A percentile compares a stretch with the other conserved stretches of the same genome.
Conservation (phyloP, 2,113 vertebrate species). For the Podilymbus podiceps region DNA sequence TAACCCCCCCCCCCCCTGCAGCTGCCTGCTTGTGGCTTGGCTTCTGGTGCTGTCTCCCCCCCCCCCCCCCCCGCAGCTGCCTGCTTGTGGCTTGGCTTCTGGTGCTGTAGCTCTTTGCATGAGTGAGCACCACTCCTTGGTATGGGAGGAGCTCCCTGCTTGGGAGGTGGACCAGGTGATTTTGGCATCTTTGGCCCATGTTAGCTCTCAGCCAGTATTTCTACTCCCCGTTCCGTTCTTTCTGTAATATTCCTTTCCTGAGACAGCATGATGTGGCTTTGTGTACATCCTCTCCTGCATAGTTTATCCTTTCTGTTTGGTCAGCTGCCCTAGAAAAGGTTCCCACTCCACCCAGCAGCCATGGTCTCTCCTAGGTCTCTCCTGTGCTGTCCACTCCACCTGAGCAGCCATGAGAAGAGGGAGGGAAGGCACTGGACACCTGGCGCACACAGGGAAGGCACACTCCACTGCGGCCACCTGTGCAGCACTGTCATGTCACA, state of each 20-base stretch:
- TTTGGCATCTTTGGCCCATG: not conserved
- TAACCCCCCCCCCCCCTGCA: not conserved
- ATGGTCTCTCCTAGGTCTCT: not conserved
- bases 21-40: not conserved
- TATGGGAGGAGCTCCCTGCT: not conserved
- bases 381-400: not conserved
- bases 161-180: not conserved
- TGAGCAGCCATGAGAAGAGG: not conserved
- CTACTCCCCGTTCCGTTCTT: not conserved
- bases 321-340: not conserved
- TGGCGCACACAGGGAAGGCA: not conserved
- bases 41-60: not conserved
- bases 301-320: not conserved
- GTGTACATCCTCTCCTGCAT: not conserved
- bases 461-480: not conserved
- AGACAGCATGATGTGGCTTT: not conserved
- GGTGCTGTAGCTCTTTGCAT: not conserved
- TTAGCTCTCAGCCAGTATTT: not conserved
- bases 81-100: not conserved
- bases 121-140: not conserved
- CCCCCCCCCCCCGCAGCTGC: not conserved
- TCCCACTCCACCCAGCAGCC: not conserved
- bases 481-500: not conserved
- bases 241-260: not conserved
- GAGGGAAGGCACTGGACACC: not conserved